Percentiles rank a stretch among this genome's conserved stretches.
phyloP scores from a whole-genome alignment of 2,113 vertebrate species.

The Microtus pennsylvanicus region DNA sequence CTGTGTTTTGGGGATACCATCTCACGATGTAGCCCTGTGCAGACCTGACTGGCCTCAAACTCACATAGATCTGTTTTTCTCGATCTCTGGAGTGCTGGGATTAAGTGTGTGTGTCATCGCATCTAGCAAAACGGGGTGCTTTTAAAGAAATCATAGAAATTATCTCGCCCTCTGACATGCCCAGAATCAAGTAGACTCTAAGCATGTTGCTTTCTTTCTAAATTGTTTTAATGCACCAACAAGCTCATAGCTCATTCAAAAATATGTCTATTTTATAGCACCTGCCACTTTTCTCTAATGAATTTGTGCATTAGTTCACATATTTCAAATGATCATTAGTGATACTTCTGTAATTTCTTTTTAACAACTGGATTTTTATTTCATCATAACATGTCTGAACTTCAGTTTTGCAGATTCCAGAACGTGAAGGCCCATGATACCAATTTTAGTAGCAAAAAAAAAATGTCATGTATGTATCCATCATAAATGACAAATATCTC shows the following conservation, averaged over 20 bases:
- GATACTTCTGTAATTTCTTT: neutral
- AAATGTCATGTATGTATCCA: neutral
- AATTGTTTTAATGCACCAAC: neutral
- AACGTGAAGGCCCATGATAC: neutral
- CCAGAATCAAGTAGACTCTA: neutral
- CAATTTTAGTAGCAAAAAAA: neutral
- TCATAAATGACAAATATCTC: neutral
- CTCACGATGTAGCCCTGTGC: neutral
- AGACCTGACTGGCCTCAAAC: neutral
- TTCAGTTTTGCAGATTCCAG: neutral
- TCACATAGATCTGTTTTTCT: neutral
- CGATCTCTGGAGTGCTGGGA: neutral
- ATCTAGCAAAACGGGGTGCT: neutral
- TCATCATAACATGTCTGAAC: neutral
- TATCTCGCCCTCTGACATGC: neutral
- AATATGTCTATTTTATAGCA: neutral
- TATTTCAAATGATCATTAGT: neutral
- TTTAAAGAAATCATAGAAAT: neutral
- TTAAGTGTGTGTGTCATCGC: neutral
- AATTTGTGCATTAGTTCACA: neutral
- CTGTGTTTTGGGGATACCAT: neutral
- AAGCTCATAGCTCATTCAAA: neutral
- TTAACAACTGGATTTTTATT: neutral
- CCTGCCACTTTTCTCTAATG: neutral
- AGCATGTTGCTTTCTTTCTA: neutral